Conservation (phyloP, 2,888 invertebrate genomes). For the Temnothorax rugatulus region DNA sequence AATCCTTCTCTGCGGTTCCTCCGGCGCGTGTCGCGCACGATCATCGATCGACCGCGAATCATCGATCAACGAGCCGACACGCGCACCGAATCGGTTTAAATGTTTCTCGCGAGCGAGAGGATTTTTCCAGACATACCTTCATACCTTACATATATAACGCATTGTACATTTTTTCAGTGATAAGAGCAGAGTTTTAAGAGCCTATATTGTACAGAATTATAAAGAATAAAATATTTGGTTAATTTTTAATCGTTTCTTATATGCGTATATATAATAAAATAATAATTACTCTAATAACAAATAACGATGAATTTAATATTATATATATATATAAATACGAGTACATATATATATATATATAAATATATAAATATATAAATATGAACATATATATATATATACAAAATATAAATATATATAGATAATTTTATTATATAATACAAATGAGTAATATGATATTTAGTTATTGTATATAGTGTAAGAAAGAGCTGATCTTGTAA, state of each 20-base stretch:
- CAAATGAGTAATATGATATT: slow-evolving; percentile 83
- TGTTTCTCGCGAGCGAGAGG: slow-evolving; percentile 43
- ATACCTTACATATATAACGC: slow-evolving; percentile 68
- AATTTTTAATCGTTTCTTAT: slow-evolving; percentile 73
- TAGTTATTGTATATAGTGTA: slow-evolving; percentile 86
- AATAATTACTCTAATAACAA: slow-evolving; percentile 72
- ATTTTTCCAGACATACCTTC: slow-evolving; percentile 66
- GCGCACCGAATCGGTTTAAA: slow-evolving; percentile 32
- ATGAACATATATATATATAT: slow-evolving; percentile 59
- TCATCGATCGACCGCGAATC: slow-evolving; percentile 4
- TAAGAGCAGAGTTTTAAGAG: slow-evolving; percentile 82
- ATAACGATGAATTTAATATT: slow-evolving; percentile 81
- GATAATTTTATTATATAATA: slow-evolving; percentile 83
- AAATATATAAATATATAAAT: slow-evolving; percentile 69
- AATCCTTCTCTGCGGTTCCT: slow-evolving; percentile 3
- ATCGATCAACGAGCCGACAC: slow-evolving; percentile 34
- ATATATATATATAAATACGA: slow-evolving; percentile 60
- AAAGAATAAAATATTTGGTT: slow-evolving; percentile 79
- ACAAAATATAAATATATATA: slow-evolving; percentile 76
- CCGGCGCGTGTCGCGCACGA: slow-evolving; percentile 17
- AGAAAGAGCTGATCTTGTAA: slow-evolving; percentile 87
- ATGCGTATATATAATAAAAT: slow-evolving; percentile 64
- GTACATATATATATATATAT: slow-evolving; percentile 62
- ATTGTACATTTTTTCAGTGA: slow-evolving; percentile 82
- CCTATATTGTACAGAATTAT: slow-evolving; percentile 84